Evolutionary conservation across 1,140 invertebrate genomes (phyloP).

Genomic region (Drosophila baimaii): DNA sequence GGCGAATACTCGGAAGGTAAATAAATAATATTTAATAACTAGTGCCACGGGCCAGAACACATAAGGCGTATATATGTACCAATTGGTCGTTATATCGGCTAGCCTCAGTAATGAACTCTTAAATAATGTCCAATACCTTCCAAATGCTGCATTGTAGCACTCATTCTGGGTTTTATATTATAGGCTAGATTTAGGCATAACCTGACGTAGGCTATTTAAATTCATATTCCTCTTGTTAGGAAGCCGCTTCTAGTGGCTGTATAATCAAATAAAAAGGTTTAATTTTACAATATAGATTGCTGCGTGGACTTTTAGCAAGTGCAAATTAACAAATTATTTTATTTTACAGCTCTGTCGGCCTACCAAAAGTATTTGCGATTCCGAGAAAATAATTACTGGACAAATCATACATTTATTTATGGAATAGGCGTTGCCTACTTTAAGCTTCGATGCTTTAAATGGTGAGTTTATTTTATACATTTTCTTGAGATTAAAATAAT

Average conservation of each 20-base stretch:
- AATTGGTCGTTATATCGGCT: neutral
- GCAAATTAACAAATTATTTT: neutral
- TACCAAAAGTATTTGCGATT: conserved; percentile 96
- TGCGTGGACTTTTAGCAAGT: no score
- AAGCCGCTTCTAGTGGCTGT: no score
- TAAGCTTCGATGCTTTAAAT: conserved; percentile 97
- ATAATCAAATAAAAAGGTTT: no score
- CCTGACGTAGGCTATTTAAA: no score
- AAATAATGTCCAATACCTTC: neutral
- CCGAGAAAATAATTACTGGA: conserved; percentile 92
- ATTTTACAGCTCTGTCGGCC: conserved; percentile 92
- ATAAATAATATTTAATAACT: neutral
- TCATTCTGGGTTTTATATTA: no score
- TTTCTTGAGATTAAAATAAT: neutral
- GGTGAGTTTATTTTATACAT: conserved; percentile 89
- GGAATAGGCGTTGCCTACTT: conserved; percentile 97
- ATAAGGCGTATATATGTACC: neutral
- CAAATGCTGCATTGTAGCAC: no score
- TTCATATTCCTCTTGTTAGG: no score
- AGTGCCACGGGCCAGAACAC: neutral
- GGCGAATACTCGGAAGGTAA: conserved; percentile 96
- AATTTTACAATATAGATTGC: no score
- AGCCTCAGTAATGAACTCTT: neutral
- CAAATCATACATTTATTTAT: conserved; percentile 95
- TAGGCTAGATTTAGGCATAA: no score